A percentile compares a stretch with the other conserved stretches of the same genome.
phyloP scores from a whole-genome alignment of 2,113 vertebrate species.

The Mormyrus iriodes region DNA sequence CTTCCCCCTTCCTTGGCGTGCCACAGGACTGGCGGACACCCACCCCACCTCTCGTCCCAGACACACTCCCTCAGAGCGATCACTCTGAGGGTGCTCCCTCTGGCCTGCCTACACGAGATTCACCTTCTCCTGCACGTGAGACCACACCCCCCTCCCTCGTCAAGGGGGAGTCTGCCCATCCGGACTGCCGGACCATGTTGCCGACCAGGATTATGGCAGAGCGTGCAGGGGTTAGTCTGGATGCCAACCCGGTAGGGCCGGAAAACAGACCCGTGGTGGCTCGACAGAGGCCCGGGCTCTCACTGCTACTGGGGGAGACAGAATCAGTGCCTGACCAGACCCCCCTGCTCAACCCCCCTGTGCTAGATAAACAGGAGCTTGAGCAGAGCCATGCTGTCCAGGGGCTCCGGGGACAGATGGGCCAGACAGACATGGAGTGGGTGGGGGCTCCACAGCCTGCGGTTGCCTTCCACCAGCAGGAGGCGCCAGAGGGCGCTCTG shows the following conservation, averaged over 20 bases:
- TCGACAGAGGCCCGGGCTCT: background rate
- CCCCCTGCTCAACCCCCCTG: slow-evolving; percentile 12
- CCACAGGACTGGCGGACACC: background rate
- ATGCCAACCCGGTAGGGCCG: background rate
- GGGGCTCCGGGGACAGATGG: slow-evolving; percentile 51
- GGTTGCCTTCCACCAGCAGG: slow-evolving; percentile 52
- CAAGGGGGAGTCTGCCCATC: background rate
- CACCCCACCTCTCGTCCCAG: background rate
- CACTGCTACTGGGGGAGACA: background rate
- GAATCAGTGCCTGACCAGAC: slow-evolving; percentile 16
- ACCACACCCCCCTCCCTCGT: too few relatives aligned
- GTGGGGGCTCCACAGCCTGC: slow-evolving; percentile 54
- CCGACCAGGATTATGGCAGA: background rate
- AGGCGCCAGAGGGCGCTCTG: slow-evolving; percentile 53
- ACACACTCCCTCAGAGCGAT: background rate
- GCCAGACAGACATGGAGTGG: slow-evolving; percentile 42
- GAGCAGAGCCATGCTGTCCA: background rate
- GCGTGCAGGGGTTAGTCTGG: too few relatives aligned
- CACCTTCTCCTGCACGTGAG: background rate
- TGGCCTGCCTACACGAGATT: background rate
- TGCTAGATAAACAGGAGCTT: background rate
- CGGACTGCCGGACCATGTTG: background rate
- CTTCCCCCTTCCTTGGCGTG: background rate
- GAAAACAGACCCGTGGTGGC: background rate
- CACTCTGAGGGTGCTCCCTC: background rate